Conservation (phyloP, 2,888 invertebrate species). For the Drosophila suboccidentalis region DNA sequence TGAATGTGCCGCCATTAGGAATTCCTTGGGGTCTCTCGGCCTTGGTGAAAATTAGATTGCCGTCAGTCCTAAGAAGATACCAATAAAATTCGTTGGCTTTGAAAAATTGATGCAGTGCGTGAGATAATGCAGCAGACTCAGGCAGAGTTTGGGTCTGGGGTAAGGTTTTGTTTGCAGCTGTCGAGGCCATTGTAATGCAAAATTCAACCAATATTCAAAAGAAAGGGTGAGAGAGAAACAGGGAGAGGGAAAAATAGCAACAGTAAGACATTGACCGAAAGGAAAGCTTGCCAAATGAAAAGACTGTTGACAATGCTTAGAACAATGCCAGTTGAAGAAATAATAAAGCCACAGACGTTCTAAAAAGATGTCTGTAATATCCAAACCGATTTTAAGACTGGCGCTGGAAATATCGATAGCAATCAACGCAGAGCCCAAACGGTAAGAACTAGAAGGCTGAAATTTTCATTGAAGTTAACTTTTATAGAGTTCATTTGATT, state of each 20-base stretch:
- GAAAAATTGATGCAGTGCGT: conserved; percentile 44
- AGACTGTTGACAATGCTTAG: conserved; percentile 17
- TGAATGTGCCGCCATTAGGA: conserved; percentile 17
- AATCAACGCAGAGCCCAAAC: no score
- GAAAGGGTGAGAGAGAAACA: background rate
- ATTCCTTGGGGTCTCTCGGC: conserved; percentile 37
- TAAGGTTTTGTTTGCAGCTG: conserved; percentile 31
- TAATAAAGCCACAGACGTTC: background rate
- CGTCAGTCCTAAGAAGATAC: conserved; percentile 34
- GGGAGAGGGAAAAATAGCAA: background rate
- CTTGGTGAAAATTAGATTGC: conserved; percentile 57
- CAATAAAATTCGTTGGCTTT: conserved; percentile 38
- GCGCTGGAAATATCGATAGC: no score
- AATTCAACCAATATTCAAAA: conserved; percentile 5
- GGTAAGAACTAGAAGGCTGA: no score
- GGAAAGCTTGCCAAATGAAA: conserved; percentile 45
- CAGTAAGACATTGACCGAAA: conserved; percentile 6
- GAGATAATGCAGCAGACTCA: conserved; percentile 49
- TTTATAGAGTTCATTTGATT: no score
- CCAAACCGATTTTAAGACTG: background rate
- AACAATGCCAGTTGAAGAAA: background rate
- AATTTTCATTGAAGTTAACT: no score
- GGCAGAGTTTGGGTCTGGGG: background rate
- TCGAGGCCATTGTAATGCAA: conserved; percentile 29
- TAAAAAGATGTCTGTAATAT: background rate